Base-by-base conservation (phyloP, 2,888 invertebrate species). In the Phaonia tiefii region DNA sequence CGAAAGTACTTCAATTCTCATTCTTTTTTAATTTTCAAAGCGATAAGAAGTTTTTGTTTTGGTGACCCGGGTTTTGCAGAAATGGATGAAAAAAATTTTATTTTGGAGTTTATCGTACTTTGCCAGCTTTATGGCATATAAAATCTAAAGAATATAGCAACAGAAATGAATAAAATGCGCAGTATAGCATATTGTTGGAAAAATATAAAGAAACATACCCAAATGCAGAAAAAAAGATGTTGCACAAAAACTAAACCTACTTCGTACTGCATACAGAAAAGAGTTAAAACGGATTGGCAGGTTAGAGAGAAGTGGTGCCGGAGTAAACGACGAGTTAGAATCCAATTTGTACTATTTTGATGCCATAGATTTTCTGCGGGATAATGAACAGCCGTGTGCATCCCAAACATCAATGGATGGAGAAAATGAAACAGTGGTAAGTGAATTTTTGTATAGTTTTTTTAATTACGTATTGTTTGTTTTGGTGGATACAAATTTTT, bases 351-450 rank as follows among this genome's bases (percentile, higher is more conserved):
- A n/a, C n/a, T n/a, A n/a, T n/a, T n/a, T n/a, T n/a, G n/a, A n/a
- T n/a, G n/a, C n/a, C n/a, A n/a, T n/a, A n/a, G n/a, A n/a, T n/a
- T n/a, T n/a, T n/a, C n/a, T n/a, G 11, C 15, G 63, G 13, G 63
- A 63, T 20, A 63, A 63, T 63, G 63, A 63, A 20, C 4, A 63
- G 13, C 42, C 42, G 42, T 63, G 63, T 22, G 22, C 15, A 63
- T 63, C 42, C 11, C 42, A 63, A 63, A 42, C 63, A 20, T 65
- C 25, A 3, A 44, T 44, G 25, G 42, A 42, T 10, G 44, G 44
- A 20, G 22, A 25, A 65, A 44, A 44, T 44, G 42, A 65, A n/a
- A 44, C 22, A 65, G n/a, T 25, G 44, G 44, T 65, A 44, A 65
- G 44, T 65, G 42, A 17, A 22, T 44, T 65, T 65, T 44, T 42